Conservation (phyloP, 2,797 vertebrate species). For the Emys orbicularis region DNA sequence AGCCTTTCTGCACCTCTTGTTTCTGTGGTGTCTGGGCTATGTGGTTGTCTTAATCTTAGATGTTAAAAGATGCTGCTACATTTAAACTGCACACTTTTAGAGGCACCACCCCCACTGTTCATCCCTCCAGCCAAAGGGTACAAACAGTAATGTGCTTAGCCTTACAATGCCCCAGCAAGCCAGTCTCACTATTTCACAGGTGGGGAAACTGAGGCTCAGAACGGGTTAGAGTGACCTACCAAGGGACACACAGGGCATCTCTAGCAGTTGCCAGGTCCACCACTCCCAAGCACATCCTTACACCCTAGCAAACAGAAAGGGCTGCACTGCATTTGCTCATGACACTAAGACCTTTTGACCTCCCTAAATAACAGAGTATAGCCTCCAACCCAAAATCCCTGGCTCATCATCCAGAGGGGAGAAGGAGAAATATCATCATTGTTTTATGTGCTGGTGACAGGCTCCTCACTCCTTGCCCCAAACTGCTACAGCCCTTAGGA, state of each 20-base stretch:
- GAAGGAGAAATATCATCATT: constrained; percentile 43
- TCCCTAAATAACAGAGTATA: constrained; percentile 35
- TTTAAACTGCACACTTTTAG: background rate
- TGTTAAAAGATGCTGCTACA: background rate
- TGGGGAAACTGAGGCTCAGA: background rate
- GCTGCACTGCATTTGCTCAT: constrained; percentile 36
- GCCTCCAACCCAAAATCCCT: constrained; percentile 36
- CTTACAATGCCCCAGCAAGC: background rate
- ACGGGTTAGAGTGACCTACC: constrained; percentile 17
- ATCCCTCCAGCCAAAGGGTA: background rate
- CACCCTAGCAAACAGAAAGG: constrained; percentile 64
- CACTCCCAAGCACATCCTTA: background rate
- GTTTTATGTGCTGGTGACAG: background rate
- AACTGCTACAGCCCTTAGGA: background rate
- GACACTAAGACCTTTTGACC: constrained; percentile 62
- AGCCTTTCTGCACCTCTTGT: background rate
- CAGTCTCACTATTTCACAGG: background rate
- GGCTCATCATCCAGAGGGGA: constrained; percentile 39
- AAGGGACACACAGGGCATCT: constrained; percentile 13
- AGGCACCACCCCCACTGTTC: background rate
- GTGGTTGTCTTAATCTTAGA: background rate
- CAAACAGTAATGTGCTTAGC: background rate
- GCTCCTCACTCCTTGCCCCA: background rate
- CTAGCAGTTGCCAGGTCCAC: constrained; percentile 44
- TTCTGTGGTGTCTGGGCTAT: background rate